A percentile compares a stretch with the other conserved stretches of the same genome.
Conservation (phyloP, 2,797 vertebrate genomes). For the Chelidonichthys spinosus region DNA sequence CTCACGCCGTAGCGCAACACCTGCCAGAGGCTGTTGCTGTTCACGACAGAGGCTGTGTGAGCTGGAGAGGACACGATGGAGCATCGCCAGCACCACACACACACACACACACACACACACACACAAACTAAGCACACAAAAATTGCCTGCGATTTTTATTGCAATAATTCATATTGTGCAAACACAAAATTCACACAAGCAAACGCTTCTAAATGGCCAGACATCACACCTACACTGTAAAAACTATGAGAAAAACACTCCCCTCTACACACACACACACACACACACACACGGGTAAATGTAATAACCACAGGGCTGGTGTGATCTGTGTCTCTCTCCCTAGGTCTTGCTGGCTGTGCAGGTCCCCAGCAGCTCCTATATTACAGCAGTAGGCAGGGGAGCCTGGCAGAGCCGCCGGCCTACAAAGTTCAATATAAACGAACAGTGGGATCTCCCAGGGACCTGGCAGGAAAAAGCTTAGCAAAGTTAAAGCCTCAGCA, state of each 20-base stretch:
- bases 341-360: constrained; percentile 88
- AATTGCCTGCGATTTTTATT: constrained; percentile 43
- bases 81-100: constrained; percentile 40
- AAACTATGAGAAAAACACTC: constrained; percentile 49
- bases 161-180: constrained; percentile 58
- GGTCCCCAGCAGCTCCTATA: constrained; percentile 94
- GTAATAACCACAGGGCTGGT: constrained; percentile 92
- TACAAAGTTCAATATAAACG: constrained; percentile 98
- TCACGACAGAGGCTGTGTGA: constrained; percentile 84
- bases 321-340: constrained; percentile 77
- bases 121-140: constrained; percentile 26
- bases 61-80: constrained; percentile 77
- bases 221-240: constrained; percentile 53
- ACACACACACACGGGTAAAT: constrained; percentile 76
- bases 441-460: constrained; percentile 92
- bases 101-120: constrained; percentile 20
- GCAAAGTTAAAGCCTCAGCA: constrained; percentile 99
- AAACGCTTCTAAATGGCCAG: constrained; percentile 64
- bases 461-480: constrained; percentile 97
- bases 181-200: constrained; percentile 64
- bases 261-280: constrained; percentile 82
- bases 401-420: constrained; percentile 88
- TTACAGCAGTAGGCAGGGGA: constrained; percentile 95
- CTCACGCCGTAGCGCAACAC: constrained; percentile 86
- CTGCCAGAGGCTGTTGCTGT: constrained; percentile 91